Percentiles rank a stretch among this genome's conserved stretches.
These are phyloP conservation scores for Thamnophis elegans DNA, from an alignment of 2,797 vertebrate species.

Conservation along the genomic window DNA sequence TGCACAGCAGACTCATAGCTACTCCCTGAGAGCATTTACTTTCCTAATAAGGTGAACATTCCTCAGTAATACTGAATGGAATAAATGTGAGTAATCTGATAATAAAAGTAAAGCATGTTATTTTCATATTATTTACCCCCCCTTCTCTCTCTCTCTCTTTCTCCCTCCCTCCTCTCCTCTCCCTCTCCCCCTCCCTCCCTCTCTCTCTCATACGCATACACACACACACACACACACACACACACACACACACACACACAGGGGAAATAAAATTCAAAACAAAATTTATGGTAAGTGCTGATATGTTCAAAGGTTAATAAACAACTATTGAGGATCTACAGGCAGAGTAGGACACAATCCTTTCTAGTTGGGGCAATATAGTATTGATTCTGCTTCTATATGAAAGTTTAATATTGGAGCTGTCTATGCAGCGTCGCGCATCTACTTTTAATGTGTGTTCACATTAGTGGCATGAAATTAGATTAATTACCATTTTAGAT, in stretches of 20 bases:
- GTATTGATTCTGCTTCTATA: not conserved
- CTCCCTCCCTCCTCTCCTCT: fast-evolving
- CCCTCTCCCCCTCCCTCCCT: too few species aligned
- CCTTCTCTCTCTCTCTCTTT: not conserved
- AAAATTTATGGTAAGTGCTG: not conserved
- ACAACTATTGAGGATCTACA: not conserved
- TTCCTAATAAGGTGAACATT: not conserved
- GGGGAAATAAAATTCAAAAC: not conserved
- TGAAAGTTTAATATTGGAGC: not conserved
- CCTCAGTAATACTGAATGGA: not conserved
- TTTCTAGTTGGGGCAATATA: not conserved
- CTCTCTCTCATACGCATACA: too few species aligned
- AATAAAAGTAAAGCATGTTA: not conserved
- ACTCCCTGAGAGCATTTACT: not conserved
- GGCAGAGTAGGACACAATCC: not conserved
- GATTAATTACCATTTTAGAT: not conserved
- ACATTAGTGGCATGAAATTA: not conserved
- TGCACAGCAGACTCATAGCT: not conserved
- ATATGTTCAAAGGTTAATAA: slow-evolving; percentile 2
- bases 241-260: not conserved
- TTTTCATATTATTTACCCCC: not conserved
- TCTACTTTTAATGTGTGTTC: not conserved
- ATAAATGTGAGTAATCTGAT: not conserved
- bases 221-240: too few species aligned
- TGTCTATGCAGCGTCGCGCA: not conserved